Evolutionary conservation across 2,888 invertebrate genomes (phyloP).

Genomic region (Imbricaverruca yamaguchii): DNA sequence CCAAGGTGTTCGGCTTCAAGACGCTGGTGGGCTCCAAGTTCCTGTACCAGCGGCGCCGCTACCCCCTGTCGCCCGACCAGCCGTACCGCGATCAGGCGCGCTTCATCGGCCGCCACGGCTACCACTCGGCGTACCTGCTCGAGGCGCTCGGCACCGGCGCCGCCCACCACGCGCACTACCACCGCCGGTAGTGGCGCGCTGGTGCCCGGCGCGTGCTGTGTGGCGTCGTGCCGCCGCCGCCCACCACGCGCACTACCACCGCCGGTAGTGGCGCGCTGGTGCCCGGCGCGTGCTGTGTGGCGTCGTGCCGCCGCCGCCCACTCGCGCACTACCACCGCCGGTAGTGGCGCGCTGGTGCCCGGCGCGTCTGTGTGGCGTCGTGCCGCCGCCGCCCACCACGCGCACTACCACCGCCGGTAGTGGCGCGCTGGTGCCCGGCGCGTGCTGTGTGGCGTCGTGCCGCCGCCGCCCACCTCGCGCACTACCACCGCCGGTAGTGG

Average conservation of each 20-base stretch:
- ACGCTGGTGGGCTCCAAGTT: slow-evolving; percentile 12
- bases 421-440: too few species aligned
- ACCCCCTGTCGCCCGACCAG: slow-evolving; percentile 9
- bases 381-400: too few species aligned
- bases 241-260: background rate
- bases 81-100: slow-evolving; percentile 21
- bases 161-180: background rate
- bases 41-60: background rate
- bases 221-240: background rate
- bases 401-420: too few species aligned
- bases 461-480: background rate
- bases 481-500: background rate
- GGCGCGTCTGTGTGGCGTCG: too few species aligned
- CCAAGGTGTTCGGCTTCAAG: background rate
- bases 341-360: too few species aligned
- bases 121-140: slow-evolving; percentile 17
- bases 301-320: background rate
- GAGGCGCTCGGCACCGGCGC: slow-evolving; percentile 7
- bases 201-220: too few species aligned
- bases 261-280: background rate
- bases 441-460: too few species aligned
- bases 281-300: too few species aligned
- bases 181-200: background rate
- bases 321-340: too few species aligned
- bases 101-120: slow-evolving; percentile 17